These are phyloP conservation scores for Pelvicachromis taeniatus DNA, from an alignment of 2,113 vertebrate genomes.

Conservation along the genomic window DNA sequence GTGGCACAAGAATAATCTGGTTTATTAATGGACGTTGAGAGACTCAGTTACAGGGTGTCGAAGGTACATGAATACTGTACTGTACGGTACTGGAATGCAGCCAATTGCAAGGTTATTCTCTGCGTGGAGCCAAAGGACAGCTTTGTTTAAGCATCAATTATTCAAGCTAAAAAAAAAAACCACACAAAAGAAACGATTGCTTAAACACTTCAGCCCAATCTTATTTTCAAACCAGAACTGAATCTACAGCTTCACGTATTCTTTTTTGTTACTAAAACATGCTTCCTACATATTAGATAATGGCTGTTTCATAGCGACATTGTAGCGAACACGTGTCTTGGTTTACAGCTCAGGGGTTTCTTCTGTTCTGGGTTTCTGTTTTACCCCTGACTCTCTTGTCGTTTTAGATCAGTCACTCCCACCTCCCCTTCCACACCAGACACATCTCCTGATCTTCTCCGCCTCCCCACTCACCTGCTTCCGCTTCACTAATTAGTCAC, in stretches of 20 bases:
- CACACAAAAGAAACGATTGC: not conserved
- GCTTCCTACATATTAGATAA: not conserved
- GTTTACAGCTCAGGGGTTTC: not conserved
- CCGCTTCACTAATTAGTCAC: not conserved
- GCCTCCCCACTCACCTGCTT: not conserved
- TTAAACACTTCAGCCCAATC: not conserved
- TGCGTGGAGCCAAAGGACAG: not conserved
- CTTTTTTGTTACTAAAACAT: not conserved
- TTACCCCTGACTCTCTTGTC: not conserved
- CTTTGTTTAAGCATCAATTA: not conserved
- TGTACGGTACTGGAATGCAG: not conserved
- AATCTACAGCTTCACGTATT: not conserved
- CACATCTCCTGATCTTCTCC: not conserved
- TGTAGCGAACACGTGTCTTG: not conserved
- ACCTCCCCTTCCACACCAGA: not conserved
- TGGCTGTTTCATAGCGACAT: not conserved
- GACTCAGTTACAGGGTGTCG: not conserved
- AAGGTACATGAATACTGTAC: too few relatives aligned
- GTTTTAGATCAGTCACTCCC: not conserved
- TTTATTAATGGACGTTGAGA: conserved; percentile 38
- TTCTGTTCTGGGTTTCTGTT: not conserved
- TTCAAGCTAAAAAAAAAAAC: not conserved
- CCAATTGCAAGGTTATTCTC: conserved; percentile 13
- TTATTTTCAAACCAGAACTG: not conserved
- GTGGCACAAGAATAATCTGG: conserved; percentile 10